Evolutionary conservation across 2,797 vertebrate genomes (phyloP).

Genomic region (Argyrosomus regius): DNA sequence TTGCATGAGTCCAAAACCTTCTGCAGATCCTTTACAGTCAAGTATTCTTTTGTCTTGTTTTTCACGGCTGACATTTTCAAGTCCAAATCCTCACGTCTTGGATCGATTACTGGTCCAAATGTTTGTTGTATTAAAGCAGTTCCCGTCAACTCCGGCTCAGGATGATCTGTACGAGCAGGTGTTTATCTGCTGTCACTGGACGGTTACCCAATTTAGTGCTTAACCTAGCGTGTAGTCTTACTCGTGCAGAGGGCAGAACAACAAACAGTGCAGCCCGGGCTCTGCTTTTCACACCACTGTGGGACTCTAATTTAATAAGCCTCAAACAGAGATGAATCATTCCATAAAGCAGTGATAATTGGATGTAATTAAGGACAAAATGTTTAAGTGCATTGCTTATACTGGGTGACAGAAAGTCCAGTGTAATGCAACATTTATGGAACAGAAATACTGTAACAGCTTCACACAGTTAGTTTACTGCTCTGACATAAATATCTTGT

Average conservation of each 20-base stretch:
- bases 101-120: constrained; percentile 65
- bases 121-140: constrained; percentile 68
- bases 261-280: constrained; percentile 50
- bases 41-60: constrained; percentile 80
- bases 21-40: constrained; percentile 86
- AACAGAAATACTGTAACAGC: constrained; percentile 31
- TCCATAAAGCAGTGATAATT: constrained; percentile 65
- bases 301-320: constrained; percentile 69
- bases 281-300: constrained; percentile 53
- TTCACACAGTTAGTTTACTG: constrained; percentile 38
- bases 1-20: constrained; percentile 88
- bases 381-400: constrained; percentile 55
- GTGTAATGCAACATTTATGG: constrained; percentile 33
- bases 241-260: constrained; percentile 68
- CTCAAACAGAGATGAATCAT: constrained; percentile 65
- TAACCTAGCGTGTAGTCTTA: constrained; percentile 79
- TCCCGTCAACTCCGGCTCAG: constrained; percentile 54
- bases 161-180: constrained; percentile 85
- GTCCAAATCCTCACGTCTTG: constrained; percentile 53
- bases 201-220: constrained; percentile 84
- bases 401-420: constrained; percentile 30
- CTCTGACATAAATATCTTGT: constrained; percentile 54
- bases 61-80: constrained; percentile 75
- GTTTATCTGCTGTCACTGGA: constrained; percentile 76
- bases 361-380: constrained; percentile 63